Base-by-base conservation (phyloP, 2,797 vertebrate species). In the Threskiornis aethiopicus region DNA sequence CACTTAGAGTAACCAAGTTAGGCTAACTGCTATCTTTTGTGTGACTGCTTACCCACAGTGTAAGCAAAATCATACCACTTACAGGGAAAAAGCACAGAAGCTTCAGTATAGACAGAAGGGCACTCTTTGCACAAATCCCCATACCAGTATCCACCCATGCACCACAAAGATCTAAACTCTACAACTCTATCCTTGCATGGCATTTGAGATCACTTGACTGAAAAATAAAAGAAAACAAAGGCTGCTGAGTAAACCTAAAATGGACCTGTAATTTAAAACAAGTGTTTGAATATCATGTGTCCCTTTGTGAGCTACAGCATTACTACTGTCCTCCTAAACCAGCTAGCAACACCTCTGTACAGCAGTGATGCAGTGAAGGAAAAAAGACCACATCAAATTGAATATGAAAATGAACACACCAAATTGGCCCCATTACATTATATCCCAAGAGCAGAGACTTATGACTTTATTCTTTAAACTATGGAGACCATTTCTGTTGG, bases 271-370 rank as follows among this genome's bases (percentile, higher is more conserved):
- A 59, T 22, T 42, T 61, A n/a, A 49, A 82, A 52, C 7, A 37
- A 19, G 29, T 5, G 7, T 17, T 64, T n/a, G 47, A 61, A 11
- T 12, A 46, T 21, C 14, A 1, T 0, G 0, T 26, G 29, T 37
- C 79, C 41, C 33, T 47, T 54, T 49, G 33, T 6, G 52, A 72
- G 69, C 28, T 33, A 19, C 11, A n/a, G 10, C 31, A 35, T 31
- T 20, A 14, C 25, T 69, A 6, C 83, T 65, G 33, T 5, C 41
- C 70, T 64, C 28, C 59, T 41, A 37, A 47, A 69, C 0, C 78
- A 66, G 22, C 35, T 12, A 35, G 64, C 41, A 84, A 41, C 51
- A 81, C 51, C 75, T 66, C 55, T 35, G 41, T 19, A 42, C 35
- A 42, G 35, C 26, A 6, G 31, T 2, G 33, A 54, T 7, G 31